A percentile compares a stretch with the other conserved stretches of the same genome.
Evolutionary conservation across 1,140 invertebrate genomes (phyloP).

Genomic region (Mizuhopecten yessoensis): DNA sequence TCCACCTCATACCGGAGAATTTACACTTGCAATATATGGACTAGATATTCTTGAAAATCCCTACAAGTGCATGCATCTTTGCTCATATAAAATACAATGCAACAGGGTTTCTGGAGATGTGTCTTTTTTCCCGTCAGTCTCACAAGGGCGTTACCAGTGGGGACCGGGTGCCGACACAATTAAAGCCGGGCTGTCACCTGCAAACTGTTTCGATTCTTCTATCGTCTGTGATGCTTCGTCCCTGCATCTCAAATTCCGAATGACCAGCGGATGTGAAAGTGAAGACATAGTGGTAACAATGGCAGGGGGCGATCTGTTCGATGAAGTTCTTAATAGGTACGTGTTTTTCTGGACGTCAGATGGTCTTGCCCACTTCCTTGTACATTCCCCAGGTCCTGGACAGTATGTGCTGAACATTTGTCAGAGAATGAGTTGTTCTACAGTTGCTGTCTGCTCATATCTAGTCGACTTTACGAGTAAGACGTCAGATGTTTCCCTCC

Average conservation of each 20-base stretch:
- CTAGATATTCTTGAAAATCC: not conserved
- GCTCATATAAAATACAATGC: constrained; percentile 3
- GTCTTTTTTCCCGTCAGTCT: not conserved
- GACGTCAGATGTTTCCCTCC: not conserved
- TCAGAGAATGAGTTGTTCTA: not conserved
- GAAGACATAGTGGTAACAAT: not conserved
- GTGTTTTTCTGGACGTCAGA: not conserved
- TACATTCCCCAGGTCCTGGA: constrained; percentile 7
- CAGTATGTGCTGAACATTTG: constrained; percentile 11
- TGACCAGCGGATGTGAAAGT: not conserved
- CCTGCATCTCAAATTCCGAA: not conserved
- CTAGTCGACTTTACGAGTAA: not conserved
- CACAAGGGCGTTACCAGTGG: not conserved
- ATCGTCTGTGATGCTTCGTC: not conserved
- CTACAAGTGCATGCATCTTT: not conserved
- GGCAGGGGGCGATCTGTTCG: not conserved
- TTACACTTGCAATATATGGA: not conserved
- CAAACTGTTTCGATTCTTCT: not conserved
- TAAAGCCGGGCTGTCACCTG: not conserved
- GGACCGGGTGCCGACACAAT: constrained; percentile 5
- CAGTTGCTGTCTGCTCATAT: not conserved
- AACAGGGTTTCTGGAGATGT: not conserved
- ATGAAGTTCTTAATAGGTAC: not conserved
- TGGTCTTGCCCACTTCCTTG: constrained; percentile 6
- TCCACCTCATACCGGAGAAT: not conserved